Base-by-base conservation (phyloP, 1,140 invertebrate species). In the Panulirus ornatus region DNA sequence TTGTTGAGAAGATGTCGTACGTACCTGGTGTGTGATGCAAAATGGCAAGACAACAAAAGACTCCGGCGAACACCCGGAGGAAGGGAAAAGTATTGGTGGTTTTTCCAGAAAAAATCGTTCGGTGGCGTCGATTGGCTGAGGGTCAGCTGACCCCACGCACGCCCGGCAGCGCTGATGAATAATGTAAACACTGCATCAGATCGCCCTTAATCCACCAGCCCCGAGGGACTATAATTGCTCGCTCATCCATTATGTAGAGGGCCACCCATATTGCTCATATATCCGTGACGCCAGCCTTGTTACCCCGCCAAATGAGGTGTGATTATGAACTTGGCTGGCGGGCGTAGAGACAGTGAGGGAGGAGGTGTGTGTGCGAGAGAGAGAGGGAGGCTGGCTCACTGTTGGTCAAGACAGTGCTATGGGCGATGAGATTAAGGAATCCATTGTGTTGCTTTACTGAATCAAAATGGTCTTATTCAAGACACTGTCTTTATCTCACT, bases 261-360 rank as follows among this genome's bases (percentile, higher is more conserved):
- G 30, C 84, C 84, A 86, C 73, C 84, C 84, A 85, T 86, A 86
- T 86, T 86, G 84, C 16, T 86, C 73, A 85, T 71, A 86, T 54
- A 54, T 47, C 71, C 73, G 71, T 76, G 84, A 78, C 84, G 38
- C 30, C 40, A 34, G 58, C n/a, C 47, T 71, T 71, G 38, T 86
- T 70, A 75, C 38, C 34, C 82, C 71, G 84, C 51, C 34, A 51
- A 86, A 86, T 86, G 84, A 86, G 84, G 84, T 76, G 84, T 86
- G 84, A 54, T 75, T 75, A 78, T 76, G 70, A 42, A 71, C 0
- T 58, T 27, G 47, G 14, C 34, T 36, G 34, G 34, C 42, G 1
- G 22, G 8, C 11, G n/a, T 3, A 40, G 5, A 66, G 30, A 34
- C 3, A 27, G 11, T 58, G 51, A 22, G 22, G 22, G 63, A 27